Evolutionary conservation across 2,797 vertebrate genomes (phyloP).

Genomic region (Brachyalestes nurse): DNA sequence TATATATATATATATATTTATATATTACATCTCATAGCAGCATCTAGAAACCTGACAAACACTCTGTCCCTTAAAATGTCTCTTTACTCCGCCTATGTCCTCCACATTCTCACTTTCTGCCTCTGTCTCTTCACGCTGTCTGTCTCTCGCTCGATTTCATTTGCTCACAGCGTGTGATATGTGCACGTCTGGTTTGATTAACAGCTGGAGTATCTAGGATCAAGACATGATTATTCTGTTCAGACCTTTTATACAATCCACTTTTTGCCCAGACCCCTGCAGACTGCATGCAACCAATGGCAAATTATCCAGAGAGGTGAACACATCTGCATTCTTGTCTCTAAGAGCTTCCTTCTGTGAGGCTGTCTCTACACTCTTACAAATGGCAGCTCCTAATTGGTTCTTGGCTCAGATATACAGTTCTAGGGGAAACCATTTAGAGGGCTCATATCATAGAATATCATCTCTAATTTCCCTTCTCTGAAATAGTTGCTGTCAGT

Average conservation of each 20-base stretch:
- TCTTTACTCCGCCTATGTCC: not conserved
- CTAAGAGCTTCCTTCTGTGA: too few relatives aligned
- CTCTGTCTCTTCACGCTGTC: constrained; percentile 17
- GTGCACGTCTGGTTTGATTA: not conserved
- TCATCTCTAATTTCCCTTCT: too few relatives aligned
- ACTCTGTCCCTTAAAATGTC: not conserved
- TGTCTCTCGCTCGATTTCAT: not conserved
- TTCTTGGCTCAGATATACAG: too few relatives aligned
- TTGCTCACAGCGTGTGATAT: not conserved
- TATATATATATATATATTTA: too few relatives aligned
- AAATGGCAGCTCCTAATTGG: too few relatives aligned
- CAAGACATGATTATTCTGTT: not conserved
- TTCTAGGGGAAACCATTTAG: too few relatives aligned
- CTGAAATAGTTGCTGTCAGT: too few relatives aligned
- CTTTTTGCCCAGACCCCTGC: too few relatives aligned
- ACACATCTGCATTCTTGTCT: not conserved
- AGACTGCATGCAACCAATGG: not conserved
- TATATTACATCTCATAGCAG: constrained; percentile 36
- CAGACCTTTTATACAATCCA: not conserved
- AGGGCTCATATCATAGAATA: too few relatives aligned
- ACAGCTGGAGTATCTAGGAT: not conserved
- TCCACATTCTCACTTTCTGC: constrained; percentile 4
- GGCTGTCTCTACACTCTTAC: too few relatives aligned
- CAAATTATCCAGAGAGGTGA: not conserved
- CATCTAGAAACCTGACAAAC: constrained; percentile 39